These are phyloP conservation scores for Piliocolobus tephrosceles DNA, from an alignment of 2,113 vertebrate species.

Conservation along the genomic window DNA sequence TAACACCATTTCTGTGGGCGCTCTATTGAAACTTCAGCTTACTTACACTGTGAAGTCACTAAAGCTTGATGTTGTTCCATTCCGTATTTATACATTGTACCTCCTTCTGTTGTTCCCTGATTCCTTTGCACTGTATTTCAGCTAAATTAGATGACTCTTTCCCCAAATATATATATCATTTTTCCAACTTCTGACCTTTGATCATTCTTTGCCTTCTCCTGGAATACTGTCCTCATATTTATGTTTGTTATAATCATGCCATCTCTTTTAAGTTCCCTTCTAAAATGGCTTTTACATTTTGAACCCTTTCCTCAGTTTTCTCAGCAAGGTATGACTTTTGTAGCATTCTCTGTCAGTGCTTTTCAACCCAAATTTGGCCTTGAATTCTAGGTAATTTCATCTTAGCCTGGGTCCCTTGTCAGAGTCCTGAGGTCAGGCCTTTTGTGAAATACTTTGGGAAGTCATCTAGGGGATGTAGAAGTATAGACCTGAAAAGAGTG, in stretches of 20 bases:
- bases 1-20: neutral
- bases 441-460: neutral
- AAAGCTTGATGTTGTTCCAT: neutral
- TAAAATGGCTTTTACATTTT: constrained; percentile 28
- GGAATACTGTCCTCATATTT: neutral
- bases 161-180: neutral
- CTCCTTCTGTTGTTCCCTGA: neutral
- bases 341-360: neutral
- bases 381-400: neutral
- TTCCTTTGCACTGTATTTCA: neutral
- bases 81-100: neutral
- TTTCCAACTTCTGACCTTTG: neutral
- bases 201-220: neutral
- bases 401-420: neutral
- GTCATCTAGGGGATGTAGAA: neutral
- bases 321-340: neutral
- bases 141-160: neutral
- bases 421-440: neutral
- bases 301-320: neutral
- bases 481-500: neutral
- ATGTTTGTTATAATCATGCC: neutral
- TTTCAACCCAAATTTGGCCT: neutral
- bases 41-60: neutral
- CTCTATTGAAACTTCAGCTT: neutral
- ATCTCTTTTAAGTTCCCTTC: neutral